Base-by-base conservation (phyloP, 2,797 vertebrate species). In the Sebastolobus altivelis region DNA sequence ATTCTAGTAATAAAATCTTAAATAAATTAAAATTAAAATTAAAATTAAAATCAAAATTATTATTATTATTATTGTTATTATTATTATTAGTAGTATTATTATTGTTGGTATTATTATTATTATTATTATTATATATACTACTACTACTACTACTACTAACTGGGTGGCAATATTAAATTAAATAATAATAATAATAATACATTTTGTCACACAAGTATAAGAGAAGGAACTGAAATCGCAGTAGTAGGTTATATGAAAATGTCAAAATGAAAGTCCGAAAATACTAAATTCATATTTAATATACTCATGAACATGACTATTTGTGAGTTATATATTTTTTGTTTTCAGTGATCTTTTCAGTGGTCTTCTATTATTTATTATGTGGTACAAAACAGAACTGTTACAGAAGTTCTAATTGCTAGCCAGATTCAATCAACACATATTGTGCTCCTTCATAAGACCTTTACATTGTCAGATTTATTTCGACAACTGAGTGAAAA, bases 331-430 rank as follows among this genome's bases (percentile, higher is more conserved):
- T 33, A 3, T 33, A 3, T 22, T 16, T 62, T 56, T 61, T 8
- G 1, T 16, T 56, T 27, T 52, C 25, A 25, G 25, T 25, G 25
- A 25, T 25, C 25, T 29, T 40, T n/a, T 31, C 35, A n/a, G 2
- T 46, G 13, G 5, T 22, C 2, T 0, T 27, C 18, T 29, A 2
- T 35, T 16, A 14, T 29, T 67, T 68, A 11, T 59, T 3, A 1
- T 61, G 54, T 59, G 63, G 2, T 0, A 38, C 10, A 5, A 31
- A 63, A 20, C 4, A 29, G 7, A 49, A 72, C 1, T 12, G 0
- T 37, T 33, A 33, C 25, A 27, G 5, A n/a, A 14, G 4, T 20
- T 74, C 7, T 22, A 10, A 18, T 52, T 29, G 16, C 16, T 49
- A 2, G 8, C 5, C 22, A 25, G 13, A 62, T 11, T 72, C 4